A percentile compares a stretch with the other conserved stretches of the same genome.
Conservation (phyloP, 2,113 vertebrate genomes). For the Neogobius melanostomus region DNA sequence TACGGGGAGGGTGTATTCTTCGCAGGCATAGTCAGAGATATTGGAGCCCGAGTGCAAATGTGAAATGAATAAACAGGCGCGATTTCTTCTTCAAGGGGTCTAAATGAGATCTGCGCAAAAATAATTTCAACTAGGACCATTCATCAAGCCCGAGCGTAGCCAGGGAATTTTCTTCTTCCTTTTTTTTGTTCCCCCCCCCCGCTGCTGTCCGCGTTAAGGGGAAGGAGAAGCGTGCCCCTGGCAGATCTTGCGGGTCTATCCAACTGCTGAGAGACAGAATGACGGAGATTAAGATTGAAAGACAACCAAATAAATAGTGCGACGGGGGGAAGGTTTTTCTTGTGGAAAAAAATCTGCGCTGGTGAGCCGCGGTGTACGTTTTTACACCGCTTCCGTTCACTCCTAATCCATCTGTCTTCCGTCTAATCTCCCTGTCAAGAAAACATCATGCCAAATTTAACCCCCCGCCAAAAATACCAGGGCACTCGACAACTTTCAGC, state of each 20-base stretch:
- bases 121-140: conserved; percentile 85
- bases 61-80: conserved; percentile 84
- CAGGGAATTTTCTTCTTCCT: conserved; percentile 30
- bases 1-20: conserved; percentile 68
- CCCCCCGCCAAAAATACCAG: conserved; percentile 5
- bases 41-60: conserved; percentile 80
- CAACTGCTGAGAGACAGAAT: conserved; percentile 57
- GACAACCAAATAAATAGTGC: conserved; percentile 41
- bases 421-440: conserved; percentile 11
- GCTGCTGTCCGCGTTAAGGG: conserved; percentile 48
- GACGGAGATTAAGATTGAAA: conserved; percentile 58
- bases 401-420: conserved; percentile 7
- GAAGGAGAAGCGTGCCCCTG: conserved; percentile 48
- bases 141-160: conserved; percentile 72
- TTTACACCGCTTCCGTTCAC: conserved; percentile 8
- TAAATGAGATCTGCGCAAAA: conserved; percentile 85
- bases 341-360: conserved; percentile 28
- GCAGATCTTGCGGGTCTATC: conserved; percentile 61
- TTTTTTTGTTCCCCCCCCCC: no score
- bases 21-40: conserved; percentile 82
- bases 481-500: conserved; percentile 1
- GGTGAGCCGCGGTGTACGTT: conserved; percentile 23
- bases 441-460: conserved; percentile 16
- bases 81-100: conserved; percentile 83
- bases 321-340: conserved; percentile 22